Percentiles rank a stretch among this genome's conserved stretches.
phyloP scores from a whole-genome alignment of 2,113 vertebrate species.

The Raja brachyura region DNA sequence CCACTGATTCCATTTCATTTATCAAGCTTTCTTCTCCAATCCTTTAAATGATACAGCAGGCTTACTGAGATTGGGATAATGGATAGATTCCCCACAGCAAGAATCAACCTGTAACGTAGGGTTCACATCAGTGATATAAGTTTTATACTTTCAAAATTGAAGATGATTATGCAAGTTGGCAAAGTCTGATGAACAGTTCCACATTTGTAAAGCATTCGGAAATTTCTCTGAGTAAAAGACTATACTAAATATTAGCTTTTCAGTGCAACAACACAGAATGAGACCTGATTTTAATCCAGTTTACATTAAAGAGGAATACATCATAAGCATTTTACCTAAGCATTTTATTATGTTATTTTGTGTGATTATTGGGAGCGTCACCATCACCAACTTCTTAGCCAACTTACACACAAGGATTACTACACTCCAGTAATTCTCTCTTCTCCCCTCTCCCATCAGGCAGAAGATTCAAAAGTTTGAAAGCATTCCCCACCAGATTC shows the following conservation, averaged over 20 bases:
- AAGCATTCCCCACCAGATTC: too few species aligned
- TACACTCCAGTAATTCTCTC: too few species aligned
- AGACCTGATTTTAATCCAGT: neutral
- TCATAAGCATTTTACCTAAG: neutral
- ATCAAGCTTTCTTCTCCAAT: neutral
- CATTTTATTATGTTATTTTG: constrained; percentile 1
- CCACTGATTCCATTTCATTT: neutral
- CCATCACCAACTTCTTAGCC: too few species aligned
- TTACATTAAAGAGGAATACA: neutral
- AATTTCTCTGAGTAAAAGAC: neutral
- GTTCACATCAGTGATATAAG: neutral
- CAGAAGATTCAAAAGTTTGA: too few species aligned
- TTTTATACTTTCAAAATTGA: neutral
- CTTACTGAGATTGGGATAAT: neutral
- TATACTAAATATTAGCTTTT: neutral
- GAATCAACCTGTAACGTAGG: neutral
- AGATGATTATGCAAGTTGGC: neutral
- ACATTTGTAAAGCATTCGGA: neutral
- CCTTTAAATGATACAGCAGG: neutral
- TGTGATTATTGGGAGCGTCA: neutral
- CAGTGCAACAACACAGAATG: neutral
- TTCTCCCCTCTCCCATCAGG: too few species aligned
- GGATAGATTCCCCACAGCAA: neutral
- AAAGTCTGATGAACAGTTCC: neutral
- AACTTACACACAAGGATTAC: too few species aligned